Conservation (phyloP, 2,113 vertebrate species). For the Turnix velox region DNA sequence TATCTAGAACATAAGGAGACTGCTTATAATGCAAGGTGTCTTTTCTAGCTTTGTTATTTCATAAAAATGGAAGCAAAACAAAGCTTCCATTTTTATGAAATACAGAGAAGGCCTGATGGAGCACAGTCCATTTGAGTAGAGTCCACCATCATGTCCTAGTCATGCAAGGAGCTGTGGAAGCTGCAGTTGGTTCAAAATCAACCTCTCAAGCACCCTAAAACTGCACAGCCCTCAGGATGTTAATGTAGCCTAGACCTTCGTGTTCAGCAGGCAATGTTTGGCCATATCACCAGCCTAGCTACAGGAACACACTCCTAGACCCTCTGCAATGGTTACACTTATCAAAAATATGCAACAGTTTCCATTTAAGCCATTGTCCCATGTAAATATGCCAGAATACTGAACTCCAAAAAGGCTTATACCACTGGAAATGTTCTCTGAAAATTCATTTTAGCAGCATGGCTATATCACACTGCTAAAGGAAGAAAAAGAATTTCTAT, state of each 20-base stretch:
- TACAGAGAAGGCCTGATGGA: background rate
- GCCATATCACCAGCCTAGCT: background rate
- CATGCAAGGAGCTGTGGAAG: background rate
- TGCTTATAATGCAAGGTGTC: background rate
- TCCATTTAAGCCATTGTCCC: background rate
- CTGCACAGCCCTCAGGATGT: background rate
- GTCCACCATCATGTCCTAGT: background rate
- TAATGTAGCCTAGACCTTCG: background rate
- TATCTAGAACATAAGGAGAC: background rate
- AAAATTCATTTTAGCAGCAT: background rate
- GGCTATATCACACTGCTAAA: background rate
- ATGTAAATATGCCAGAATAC: background rate
- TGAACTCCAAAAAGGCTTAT: background rate
- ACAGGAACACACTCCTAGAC: background rate
- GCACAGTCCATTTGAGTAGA: background rate
- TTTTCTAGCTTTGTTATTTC: background rate
- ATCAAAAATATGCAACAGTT: background rate
- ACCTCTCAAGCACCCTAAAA: background rate
- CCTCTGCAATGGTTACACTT: background rate
- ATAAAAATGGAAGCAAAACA: background rate
- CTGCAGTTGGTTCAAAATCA: background rate
- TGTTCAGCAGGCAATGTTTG: background rate
- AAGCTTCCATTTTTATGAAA: too few relatives aligned
- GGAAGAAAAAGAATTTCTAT: too few relatives aligned
- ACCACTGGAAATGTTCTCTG: background rate